phyloP scores from a whole-genome alignment of 2,113 vertebrate genomes.

The Oxyruncus cristatus region DNA sequence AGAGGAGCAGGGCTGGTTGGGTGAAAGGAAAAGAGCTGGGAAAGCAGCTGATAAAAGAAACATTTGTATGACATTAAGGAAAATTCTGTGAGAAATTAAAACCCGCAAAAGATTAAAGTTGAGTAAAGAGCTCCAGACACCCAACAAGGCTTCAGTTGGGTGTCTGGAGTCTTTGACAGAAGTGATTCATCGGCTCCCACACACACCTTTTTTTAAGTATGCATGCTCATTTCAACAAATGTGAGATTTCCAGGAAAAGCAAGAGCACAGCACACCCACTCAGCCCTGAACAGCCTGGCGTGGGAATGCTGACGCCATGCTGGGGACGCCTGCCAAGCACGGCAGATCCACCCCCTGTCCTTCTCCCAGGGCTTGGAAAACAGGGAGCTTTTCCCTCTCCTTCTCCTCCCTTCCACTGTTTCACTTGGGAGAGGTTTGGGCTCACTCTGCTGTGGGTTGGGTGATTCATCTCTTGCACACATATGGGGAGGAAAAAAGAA shows the following conservation, averaged over 20 bases:
- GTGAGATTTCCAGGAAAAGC: background rate
- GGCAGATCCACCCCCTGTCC: background rate
- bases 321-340: rapidly evolving
- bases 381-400: background rate
- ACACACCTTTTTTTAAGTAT: background rate
- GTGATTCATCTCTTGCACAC: background rate
- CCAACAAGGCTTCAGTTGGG: background rate
- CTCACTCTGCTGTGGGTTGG: background rate
- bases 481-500: background rate
- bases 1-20: background rate
- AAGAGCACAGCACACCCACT: background rate
- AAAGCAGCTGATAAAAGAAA: background rate
- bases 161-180: constrained; percentile 31
- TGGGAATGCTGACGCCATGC: rapidly evolving
- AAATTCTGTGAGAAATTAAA: background rate
- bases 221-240: constrained; percentile 8
- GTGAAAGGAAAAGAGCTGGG: background rate
- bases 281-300: background rate
- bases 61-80: background rate
- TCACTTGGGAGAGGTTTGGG: background rate
- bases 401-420: background rate
- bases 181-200: constrained; percentile 2
- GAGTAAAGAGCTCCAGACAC: constrained; percentile 1
- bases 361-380: background rate
- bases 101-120: background rate